Evolutionary conservation across 2,113 vertebrate species (phyloP).

Genomic region (Rostratula benghalensis): DNA sequence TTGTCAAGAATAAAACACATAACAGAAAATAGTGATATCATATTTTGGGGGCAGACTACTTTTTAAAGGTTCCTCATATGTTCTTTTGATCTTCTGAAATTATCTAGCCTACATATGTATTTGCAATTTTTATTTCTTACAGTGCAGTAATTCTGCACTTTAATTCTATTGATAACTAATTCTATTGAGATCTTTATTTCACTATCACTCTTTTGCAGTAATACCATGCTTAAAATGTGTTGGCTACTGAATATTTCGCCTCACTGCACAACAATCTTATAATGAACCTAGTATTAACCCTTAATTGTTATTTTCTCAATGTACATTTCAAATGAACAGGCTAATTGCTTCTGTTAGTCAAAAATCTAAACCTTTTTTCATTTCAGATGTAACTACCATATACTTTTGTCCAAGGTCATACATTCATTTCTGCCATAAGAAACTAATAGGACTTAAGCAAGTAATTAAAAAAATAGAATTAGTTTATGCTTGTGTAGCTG

Average conservation of each 20-base stretch:
- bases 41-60: neutral
- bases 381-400: neutral
- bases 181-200: neutral
- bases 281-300: neutral
- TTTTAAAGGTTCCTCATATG: neutral
- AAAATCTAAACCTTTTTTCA: neutral
- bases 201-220: neutral
- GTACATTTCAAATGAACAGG: neutral
- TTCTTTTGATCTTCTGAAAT: neutral
- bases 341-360: neutral
- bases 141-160: neutral
- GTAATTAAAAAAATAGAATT: conserved; percentile 1
- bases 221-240: neutral
- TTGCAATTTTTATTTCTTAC: neutral
- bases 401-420: neutral
- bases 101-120: neutral
- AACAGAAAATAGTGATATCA: neutral
- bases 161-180: neutral
- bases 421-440: neutral
- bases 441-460: neutral
- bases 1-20: neutral
- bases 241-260: neutral
- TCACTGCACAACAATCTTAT: neutral
- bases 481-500: neutral
- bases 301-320: neutral